A percentile compares a stretch with the other conserved stretches of the same genome.
Conservation (phyloP, 92 coral and sea anemone genomes). For the Heteractis magnifica region DNA sequence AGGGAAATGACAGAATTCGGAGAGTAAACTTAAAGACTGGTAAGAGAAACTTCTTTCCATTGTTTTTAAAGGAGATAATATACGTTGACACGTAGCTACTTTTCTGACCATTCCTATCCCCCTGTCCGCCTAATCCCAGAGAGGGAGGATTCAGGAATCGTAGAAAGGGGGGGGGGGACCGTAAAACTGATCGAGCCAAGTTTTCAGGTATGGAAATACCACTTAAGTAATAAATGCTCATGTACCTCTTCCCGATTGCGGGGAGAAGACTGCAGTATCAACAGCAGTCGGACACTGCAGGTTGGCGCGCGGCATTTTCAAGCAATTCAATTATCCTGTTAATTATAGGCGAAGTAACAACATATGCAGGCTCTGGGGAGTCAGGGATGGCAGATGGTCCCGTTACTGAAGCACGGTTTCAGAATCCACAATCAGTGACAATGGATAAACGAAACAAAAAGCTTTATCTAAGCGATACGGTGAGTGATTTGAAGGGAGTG, state of each 20-base stretch:
- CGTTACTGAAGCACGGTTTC: slow-evolving; percentile 51
- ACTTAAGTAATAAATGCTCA: too few relatives aligned
- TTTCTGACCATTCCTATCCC: too few relatives aligned
- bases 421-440: slow-evolving; percentile 63
- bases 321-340: background rate
- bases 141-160: too few relatives aligned
- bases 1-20: slow-evolving; percentile 66
- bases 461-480: slow-evolving; percentile 73
- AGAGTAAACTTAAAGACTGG: slow-evolving; percentile 55
- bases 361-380: slow-evolving; percentile 66
- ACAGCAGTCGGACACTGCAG: too few relatives aligned
- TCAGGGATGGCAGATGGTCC: slow-evolving; percentile 62
- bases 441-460: slow-evolving; percentile 49
- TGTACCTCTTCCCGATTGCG: too few relatives aligned
- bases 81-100: too few relatives aligned
- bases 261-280: too few relatives aligned
- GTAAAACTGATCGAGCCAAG: too few relatives aligned
- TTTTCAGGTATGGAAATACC: too few relatives aligned
- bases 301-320: background rate
- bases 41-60: background rate
- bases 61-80: background rate
- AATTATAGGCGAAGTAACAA: slow-evolving; percentile 59
- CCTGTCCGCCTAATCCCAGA: too few relatives aligned
- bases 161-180: too few relatives aligned
- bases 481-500: slow-evolving; percentile 15